Conservation (phyloP, 2,888 invertebrate genomes). For the Leptopterna dolabrata region DNA sequence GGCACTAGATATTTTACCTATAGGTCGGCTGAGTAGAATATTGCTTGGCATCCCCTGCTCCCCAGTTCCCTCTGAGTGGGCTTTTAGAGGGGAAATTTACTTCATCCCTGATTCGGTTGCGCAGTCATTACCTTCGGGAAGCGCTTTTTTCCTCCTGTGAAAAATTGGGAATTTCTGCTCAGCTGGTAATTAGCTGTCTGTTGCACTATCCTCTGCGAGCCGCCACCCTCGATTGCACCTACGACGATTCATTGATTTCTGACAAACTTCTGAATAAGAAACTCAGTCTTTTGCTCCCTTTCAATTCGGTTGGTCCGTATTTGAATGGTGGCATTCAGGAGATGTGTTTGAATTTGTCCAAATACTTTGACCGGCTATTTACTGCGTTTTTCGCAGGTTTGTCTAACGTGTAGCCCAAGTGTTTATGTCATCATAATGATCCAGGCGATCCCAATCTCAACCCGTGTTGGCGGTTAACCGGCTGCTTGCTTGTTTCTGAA, state of each 20-base stretch:
- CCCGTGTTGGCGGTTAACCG: too few species aligned
- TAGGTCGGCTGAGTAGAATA: too few species aligned
- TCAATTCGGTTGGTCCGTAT: neutral
- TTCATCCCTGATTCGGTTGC: too few species aligned
- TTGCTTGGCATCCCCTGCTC: too few species aligned
- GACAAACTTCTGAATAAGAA: neutral
- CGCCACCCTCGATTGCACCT: neutral
- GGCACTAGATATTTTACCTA: too few species aligned
- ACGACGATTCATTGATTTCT: neutral
- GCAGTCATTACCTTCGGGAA: neutral
- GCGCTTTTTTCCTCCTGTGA: neutral
- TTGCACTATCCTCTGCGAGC: conserved; percentile 6
- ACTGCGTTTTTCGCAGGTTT: conserved; percentile 6
- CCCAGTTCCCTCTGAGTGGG: too few species aligned
- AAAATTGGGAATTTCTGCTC: neutral
- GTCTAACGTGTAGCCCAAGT: neutral
- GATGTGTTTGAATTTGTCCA: conserved; percentile 3
- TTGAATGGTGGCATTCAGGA: neutral
- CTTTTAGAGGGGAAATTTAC: too few species aligned
- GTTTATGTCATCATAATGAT: too few species aligned
- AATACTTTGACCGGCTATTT: neutral
- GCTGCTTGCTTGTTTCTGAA: too few species aligned
- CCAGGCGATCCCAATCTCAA: too few species aligned
- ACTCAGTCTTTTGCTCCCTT: neutral
- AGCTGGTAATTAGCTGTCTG: neutral